Base-by-base conservation (phyloP, 2,113 vertebrate species). In the Fulica atra region DNA sequence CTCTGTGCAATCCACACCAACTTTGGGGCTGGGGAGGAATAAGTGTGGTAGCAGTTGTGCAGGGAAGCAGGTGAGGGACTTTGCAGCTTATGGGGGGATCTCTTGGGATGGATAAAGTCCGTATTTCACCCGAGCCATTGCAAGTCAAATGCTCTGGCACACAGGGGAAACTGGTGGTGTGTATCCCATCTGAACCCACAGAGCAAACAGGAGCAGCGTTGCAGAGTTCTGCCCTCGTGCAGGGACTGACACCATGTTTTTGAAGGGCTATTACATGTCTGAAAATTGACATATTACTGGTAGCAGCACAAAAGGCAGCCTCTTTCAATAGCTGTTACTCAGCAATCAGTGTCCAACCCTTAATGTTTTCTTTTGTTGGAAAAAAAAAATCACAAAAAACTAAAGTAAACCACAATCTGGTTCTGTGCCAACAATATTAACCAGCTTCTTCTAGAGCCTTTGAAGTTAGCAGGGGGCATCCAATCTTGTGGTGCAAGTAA, bases 391-490 rank as follows among this genome's bases (percentile, higher is more conserved):
- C 97, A 97, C 95, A 98, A 98, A 98, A 98, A 98, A 98, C 98
- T 98, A 98, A 98, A 99, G 97, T 97, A 98, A 98, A 98, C 98
- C 98, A 97, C 98, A 97, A 98, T 98, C 98, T 99, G 99, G 98
- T 99, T 98, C 98, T 97, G 98, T 98, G 99, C 99, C 99, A 99
- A 98, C 98, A 98, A 98, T 97, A 98, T 98, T 98, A 99, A 98
- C 98, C 98, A 98, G 98, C 98, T 98, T 98, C 97, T 98, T 95
- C 95, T 96, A 88, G 72, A 86, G 98, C 98, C 98, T 99, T 99
- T 99, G 99, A 99, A 99, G 99, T 99, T 98, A 97, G 99, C 99
- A 96, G 99, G 99, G 98, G 99, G 99, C 98, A 98, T 98, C 97
- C 98, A 97, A 97, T 98, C 99, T 99, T 95, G 97, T 98, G 98